Conservation (phyloP, 2,113 vertebrate species). For the Isichthys henryi region DNA sequence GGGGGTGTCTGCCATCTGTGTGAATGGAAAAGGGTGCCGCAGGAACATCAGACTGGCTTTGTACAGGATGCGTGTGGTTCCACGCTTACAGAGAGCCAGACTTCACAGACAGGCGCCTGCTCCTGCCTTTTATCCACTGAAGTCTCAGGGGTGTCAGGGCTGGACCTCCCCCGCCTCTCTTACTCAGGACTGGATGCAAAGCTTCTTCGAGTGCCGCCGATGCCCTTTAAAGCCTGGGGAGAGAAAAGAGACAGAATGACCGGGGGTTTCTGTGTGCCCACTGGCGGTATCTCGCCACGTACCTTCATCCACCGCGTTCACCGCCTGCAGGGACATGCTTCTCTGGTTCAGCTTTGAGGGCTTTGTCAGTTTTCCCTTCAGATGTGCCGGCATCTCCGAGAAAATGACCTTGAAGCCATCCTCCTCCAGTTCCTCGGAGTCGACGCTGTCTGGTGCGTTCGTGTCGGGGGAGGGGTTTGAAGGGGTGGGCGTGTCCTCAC, state of each 20-base stretch:
- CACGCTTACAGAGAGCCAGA: background rate
- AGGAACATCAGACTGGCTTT: background rate
- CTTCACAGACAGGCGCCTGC: background rate
- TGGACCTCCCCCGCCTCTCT: background rate
- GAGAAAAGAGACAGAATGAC: background rate
- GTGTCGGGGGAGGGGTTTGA: constrained; percentile 17
- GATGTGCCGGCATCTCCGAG: constrained; percentile 34
- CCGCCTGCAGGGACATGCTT: constrained; percentile 54
- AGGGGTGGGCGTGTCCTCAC: constrained; percentile 35
- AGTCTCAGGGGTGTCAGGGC: background rate
- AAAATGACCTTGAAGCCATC: constrained; percentile 49
- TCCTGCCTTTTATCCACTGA: background rate
- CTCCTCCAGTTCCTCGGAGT: constrained; percentile 44
- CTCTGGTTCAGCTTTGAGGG: constrained; percentile 43
- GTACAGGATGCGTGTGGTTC: background rate
- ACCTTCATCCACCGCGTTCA: constrained; percentile 56
- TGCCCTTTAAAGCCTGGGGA: constrained; percentile 43
- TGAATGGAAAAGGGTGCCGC: background rate
- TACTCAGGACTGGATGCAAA: constrained; percentile 64
- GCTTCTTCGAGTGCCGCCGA: constrained; percentile 49
- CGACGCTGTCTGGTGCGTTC: constrained; percentile 1
- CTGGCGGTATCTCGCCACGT: background rate
- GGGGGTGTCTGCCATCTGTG: background rate
- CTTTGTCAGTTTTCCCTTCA: constrained; percentile 49
- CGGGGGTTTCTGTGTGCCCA: background rate